Conservation (phyloP, 1,140 invertebrate genomes). For the Leptoteleia sp. region DNA sequence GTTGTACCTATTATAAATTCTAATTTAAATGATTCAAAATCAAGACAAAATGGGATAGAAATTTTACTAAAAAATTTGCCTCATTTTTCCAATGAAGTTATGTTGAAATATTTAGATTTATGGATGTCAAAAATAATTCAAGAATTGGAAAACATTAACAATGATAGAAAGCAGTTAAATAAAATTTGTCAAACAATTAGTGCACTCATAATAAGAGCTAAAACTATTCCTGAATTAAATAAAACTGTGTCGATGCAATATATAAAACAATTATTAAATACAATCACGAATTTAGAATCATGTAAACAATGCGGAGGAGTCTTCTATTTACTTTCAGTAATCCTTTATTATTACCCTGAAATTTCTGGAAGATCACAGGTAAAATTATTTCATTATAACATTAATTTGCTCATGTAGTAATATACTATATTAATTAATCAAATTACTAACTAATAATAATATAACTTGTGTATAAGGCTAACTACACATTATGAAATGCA, state of each 20-base stretch:
- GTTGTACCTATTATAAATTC: conserved; percentile 13
- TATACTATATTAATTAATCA: no score
- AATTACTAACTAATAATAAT: no score
- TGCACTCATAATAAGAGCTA: conserved; percentile 59
- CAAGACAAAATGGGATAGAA: conserved; percentile 12
- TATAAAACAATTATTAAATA: conserved; percentile 72
- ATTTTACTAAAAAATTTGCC: conserved; percentile 6
- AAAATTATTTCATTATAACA: no score
- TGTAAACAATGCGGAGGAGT: conserved; percentile 55
- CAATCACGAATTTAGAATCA: conserved; percentile 55
- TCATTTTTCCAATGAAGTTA: conserved; percentile 56
- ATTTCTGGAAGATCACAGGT: conserved; percentile 71
- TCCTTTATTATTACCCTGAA: conserved; percentile 74
- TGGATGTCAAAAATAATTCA: conserved; percentile 74
- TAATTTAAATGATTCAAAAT: conserved; percentile 34
- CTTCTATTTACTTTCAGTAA: conserved; percentile 70
- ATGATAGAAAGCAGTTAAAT: conserved; percentile 47
- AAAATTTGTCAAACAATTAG: conserved; percentile 69
- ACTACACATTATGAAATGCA: no score
- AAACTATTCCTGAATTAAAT: conserved; percentile 71
- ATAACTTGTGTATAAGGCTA: no score
- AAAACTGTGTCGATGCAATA: conserved; percentile 75
- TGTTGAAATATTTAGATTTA: conserved; percentile 68
- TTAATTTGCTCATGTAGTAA: no score
- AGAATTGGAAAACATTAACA: conserved; percentile 69